phyloP scores from a whole-genome alignment of 2,888 invertebrate species.

The Rutpela maculata region DNA sequence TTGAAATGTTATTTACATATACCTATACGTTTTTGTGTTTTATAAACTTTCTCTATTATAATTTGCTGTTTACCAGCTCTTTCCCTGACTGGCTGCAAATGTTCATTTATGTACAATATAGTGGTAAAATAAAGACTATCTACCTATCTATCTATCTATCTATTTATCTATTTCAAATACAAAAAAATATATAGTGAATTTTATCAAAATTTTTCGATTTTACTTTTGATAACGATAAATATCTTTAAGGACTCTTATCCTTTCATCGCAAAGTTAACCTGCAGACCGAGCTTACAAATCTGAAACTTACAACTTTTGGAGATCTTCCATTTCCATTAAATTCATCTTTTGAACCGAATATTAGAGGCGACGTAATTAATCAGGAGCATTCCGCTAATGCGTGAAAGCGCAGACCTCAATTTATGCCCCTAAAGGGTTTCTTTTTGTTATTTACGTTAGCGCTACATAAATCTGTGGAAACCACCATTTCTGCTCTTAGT shows the following conservation, averaged over 20 bases:
- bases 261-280: neutral
- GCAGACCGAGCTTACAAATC: neutral
- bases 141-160: too few species aligned
- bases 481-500: neutral
- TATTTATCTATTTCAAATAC: too few species aligned
- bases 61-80: too few species aligned
- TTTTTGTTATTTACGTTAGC: neutral
- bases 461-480: neutral
- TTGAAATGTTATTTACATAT: too few species aligned
- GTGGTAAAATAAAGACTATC: too few species aligned
- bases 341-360: neutral
- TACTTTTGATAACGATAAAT: too few species aligned
- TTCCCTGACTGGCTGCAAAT: too few species aligned
- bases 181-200: too few species aligned
- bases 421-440: neutral
- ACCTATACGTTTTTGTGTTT: too few species aligned
- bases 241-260: neutral
- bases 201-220: too few species aligned
- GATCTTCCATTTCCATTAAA: neutral
- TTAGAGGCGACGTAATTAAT: neutral
- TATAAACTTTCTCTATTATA: too few species aligned
- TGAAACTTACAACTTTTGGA: neutral
- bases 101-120: too few species aligned
- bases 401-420: slow-evolving; percentile 1
- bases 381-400: neutral